Percentiles rank a stretch among this genome's conserved stretches.
Evolutionary conservation across 2,797 vertebrate genomes (phyloP).

Genomic region (Mormyrus proboscirostris): DNA sequence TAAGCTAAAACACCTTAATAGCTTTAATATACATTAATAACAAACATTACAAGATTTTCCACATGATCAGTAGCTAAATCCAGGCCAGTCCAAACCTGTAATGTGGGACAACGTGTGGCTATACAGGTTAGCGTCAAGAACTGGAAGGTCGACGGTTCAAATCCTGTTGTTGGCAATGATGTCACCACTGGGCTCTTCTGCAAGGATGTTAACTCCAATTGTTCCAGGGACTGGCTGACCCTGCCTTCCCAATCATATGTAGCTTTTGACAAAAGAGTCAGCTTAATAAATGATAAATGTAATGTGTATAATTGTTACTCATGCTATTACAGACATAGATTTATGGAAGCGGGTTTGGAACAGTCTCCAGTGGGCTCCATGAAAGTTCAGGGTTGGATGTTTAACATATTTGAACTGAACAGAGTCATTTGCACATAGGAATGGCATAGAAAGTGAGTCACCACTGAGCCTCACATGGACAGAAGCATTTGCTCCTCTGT

Average conservation of each 20-base stretch:
- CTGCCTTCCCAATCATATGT: background rate
- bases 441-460: background rate
- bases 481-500: background rate
- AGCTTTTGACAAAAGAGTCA: background rate
- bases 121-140: background rate
- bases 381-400: background rate
- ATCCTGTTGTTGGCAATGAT: background rate
- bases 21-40: background rate
- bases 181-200: background rate
- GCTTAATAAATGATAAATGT: background rate
- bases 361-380: background rate
- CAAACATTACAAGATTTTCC: background rate
- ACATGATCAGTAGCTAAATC: background rate
- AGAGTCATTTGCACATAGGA: background rate
- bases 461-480: background rate
- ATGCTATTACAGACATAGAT: background rate
- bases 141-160: background rate
- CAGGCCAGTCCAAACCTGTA: background rate
- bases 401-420: background rate
- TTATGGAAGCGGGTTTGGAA: background rate
- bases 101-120: background rate
- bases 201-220: background rate
- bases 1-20: background rate
- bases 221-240: background rate
- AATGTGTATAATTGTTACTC: background rate